Percentiles rank a stretch among this genome's conserved stretches.
These are phyloP conservation scores for Timema cristinae DNA, from an alignment of 2,888 invertebrate genomes.

Conservation along the genomic window DNA sequence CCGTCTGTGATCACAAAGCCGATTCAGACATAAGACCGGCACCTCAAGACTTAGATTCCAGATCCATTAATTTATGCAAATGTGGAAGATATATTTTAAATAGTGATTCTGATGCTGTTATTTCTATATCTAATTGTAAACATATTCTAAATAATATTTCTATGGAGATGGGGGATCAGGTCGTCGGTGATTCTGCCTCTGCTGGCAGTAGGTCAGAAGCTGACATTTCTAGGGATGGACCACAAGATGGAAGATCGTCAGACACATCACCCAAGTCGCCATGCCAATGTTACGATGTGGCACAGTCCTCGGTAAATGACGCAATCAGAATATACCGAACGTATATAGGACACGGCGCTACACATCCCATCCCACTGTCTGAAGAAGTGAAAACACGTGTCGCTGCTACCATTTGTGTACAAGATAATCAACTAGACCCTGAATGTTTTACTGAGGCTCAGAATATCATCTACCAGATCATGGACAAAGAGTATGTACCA, in stretches of 20 bases:
- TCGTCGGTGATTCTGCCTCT: background rate
- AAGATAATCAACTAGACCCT: constrained; percentile 60
- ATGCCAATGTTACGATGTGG: background rate
- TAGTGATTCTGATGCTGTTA: background rate
- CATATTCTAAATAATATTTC: too few species aligned
- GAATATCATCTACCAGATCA: constrained; percentile 59
- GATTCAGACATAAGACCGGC: background rate
- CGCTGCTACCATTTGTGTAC: constrained; percentile 63
- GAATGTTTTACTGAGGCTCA: constrained; percentile 72
- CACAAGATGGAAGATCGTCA: background rate
- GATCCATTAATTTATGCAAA: too few species aligned
- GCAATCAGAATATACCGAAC: constrained; percentile 72
- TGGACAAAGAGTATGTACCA: constrained; percentile 60
- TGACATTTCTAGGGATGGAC: too few species aligned
- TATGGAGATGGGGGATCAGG: background rate
- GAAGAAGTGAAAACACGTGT: constrained; percentile 56
- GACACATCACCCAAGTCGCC: background rate
- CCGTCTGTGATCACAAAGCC: background rate
- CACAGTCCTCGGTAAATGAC: constrained; percentile 44
- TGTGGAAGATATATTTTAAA: too few species aligned
- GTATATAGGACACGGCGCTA: constrained; percentile 67
- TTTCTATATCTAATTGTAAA: background rate
- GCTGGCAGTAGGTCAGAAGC: too few species aligned
- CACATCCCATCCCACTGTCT: constrained; percentile 56
- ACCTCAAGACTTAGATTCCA: background rate